These are phyloP conservation scores for Bovichtus variegatus DNA, from an alignment of 2,797 vertebrate species.

Conservation along the genomic window DNA sequence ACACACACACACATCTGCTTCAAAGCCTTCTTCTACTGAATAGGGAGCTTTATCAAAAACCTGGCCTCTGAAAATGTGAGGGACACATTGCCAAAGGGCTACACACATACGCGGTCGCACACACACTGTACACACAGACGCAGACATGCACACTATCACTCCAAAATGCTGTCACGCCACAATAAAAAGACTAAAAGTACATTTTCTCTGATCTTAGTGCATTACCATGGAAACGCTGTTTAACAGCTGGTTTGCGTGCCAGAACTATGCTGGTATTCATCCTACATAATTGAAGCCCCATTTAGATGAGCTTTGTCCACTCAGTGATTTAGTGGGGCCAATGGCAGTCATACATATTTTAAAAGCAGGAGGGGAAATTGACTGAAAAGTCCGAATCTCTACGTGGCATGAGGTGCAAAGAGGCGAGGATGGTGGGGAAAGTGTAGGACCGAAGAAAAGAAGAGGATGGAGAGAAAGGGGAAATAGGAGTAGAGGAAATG, in stretches of 20 bases:
- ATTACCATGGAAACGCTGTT: slow-evolving; percentile 81
- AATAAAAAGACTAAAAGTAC: slow-evolving; percentile 42
- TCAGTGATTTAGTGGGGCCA: slow-evolving; percentile 65
- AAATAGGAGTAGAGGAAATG: slow-evolving; percentile 3
- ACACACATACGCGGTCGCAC: slow-evolving; percentile 15
- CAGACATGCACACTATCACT: slow-evolving; percentile 20
- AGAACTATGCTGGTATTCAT: slow-evolving; percentile 51
- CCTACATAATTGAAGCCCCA: slow-evolving; percentile 76
- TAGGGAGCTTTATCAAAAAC: slow-evolving; percentile 63
- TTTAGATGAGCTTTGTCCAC: slow-evolving; percentile 73
- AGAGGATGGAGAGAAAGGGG: background rate
- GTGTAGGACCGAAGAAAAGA: slow-evolving; percentile 13
- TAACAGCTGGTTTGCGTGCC: slow-evolving; percentile 80
- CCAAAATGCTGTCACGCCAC: slow-evolving; percentile 53
- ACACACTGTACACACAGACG: background rate
- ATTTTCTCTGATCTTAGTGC: slow-evolving; percentile 43
- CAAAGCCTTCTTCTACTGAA: slow-evolving; percentile 63
- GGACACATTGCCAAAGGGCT: slow-evolving; percentile 62
- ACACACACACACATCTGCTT: slow-evolving; percentile 35
- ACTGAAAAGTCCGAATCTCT: slow-evolving; percentile 26
- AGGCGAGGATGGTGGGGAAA: slow-evolving; percentile 5
- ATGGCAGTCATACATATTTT: slow-evolving; percentile 72
- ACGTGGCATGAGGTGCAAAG: background rate
- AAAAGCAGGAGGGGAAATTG: slow-evolving; percentile 38
- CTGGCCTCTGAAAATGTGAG: slow-evolving; percentile 58